A percentile compares a stretch with the other conserved stretches of the same genome.
Evolutionary conservation across 1,140 invertebrate genomes (phyloP).

Genomic region (Pemphigus obesinymphae): DNA sequence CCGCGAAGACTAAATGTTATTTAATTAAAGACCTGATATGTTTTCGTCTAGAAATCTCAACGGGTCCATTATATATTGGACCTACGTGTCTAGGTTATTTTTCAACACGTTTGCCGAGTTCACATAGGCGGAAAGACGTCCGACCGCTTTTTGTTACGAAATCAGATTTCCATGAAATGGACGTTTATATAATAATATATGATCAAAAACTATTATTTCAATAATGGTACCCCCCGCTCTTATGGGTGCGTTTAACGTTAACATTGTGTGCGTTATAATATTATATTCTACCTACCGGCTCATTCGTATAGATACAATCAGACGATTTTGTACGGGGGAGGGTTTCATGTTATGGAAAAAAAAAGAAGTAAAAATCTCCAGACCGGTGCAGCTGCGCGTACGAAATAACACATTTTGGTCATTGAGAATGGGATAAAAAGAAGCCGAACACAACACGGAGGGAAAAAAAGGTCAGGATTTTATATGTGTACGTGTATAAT

Average conservation of each 20-base stretch:
- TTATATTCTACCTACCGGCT: neutral
- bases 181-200: neutral
- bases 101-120: too few species aligned
- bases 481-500: neutral
- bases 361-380: neutral
- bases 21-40: too few species aligned
- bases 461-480: constrained; percentile 24
- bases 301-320: neutral
- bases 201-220: neutral
- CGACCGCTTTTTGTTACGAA: too few species aligned
- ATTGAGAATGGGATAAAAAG: constrained; percentile 11
- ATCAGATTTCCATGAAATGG: neutral
- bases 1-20: too few species aligned
- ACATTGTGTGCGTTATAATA: neutral
- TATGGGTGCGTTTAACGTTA: neutral
- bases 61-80: too few species aligned
- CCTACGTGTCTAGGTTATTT: too few species aligned
- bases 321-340: neutral
- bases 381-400: neutral
- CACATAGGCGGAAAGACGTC: neutral
- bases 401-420: constrained; percentile 7
- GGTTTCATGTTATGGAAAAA: neutral
- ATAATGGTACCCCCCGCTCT: neutral
- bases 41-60: too few species aligned
- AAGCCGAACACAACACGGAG: neutral